These are phyloP conservation scores for Leucoptera coffeella DNA, from an alignment of 2,888 invertebrate genomes.

Conservation along the genomic window DNA sequence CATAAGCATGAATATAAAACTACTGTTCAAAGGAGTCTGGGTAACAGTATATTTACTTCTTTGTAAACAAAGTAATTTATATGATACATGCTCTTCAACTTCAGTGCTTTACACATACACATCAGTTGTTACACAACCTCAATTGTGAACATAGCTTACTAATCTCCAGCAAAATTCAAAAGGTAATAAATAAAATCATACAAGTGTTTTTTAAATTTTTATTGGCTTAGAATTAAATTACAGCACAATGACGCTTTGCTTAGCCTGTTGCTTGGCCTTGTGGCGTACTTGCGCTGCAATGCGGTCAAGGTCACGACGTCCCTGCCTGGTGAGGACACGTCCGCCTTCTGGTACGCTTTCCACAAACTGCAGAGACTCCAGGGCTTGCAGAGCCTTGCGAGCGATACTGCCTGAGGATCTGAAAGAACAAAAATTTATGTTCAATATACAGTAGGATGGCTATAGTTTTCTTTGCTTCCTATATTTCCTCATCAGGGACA, in stretches of 20 bases:
- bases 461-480: too few relatives aligned
- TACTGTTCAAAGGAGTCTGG: too few relatives aligned
- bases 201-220: conserved; percentile 8
- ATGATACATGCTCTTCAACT: too few relatives aligned
- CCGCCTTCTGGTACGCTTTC: conserved; percentile 90
- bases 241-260: conserved; percentile 47
- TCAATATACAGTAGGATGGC: too few relatives aligned
- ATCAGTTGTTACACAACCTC: conserved; percentile 6
- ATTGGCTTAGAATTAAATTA: conserved; percentile 22
- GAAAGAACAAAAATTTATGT: too few relatives aligned
- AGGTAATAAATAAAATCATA: conserved; percentile 7
- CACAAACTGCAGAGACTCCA: conserved; percentile 87
- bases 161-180: conserved; percentile 1
- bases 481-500: too few relatives aligned
- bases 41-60: too few relatives aligned
- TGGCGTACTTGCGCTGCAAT: conserved; percentile 92
- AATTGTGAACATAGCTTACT: conserved; percentile 3
- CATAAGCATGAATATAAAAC: too few relatives aligned
- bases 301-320: conserved; percentile 93
- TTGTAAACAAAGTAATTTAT: too few relatives aligned
- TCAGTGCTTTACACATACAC: too few relatives aligned
- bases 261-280: conserved; percentile 57
- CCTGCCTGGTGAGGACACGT: conserved; percentile 81
- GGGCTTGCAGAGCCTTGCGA: conserved; percentile 87
- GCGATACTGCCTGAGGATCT: conserved; percentile 82